Evolutionary conservation across 2,113 vertebrate species (phyloP), one percentile per base, ranked within the genome.

Genomic region (Hucho hucho): DNA sequence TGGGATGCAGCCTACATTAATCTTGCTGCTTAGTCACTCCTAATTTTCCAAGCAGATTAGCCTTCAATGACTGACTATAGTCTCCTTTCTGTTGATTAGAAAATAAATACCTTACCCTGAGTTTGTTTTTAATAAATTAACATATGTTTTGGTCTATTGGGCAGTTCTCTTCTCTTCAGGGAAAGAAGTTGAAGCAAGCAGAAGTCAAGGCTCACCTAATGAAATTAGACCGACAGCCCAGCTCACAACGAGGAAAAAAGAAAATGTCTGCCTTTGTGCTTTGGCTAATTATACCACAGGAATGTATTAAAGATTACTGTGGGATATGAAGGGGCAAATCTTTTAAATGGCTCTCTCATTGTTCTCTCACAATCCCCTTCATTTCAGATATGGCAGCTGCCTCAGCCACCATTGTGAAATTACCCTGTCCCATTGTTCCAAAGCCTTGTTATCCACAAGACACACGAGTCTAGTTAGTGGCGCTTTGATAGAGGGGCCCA

Each of bases 281-380:
- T 0, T 7, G 69, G 82, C 87, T 90, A 92, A 92, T 93, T 89
- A 88, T 92, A 92, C 88, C 85, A 82, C 84, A 56, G 77, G 76
- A 85, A 83, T 76, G 73, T 80, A 88, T 81, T 85, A 86, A 90
- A 91, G 91, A 93, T 93, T 85, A 90, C 70, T 73, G 68, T 7
- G 76, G 86, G 88, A 86, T 87, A 81, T 80, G 87, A 90, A 80
- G 83, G 81, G 84, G 75, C 81, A 92, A 92, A 92, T 90, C 90
- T 85, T 88, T 92, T 90, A 90, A 93, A 92, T 86, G 77, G 80
- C 72, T 91, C 81, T 81, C 85, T 84, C 73, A 89, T 92, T 93
- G 86, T 90, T 81, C 86, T 75, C 59, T n/a, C 43, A 84, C 82
- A 88, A 84, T 69, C 75, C 59, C 76, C 66, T 73, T 80, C 74